Conservation (phyloP, 2,113 vertebrate species). For the Hiodon alosoides region DNA sequence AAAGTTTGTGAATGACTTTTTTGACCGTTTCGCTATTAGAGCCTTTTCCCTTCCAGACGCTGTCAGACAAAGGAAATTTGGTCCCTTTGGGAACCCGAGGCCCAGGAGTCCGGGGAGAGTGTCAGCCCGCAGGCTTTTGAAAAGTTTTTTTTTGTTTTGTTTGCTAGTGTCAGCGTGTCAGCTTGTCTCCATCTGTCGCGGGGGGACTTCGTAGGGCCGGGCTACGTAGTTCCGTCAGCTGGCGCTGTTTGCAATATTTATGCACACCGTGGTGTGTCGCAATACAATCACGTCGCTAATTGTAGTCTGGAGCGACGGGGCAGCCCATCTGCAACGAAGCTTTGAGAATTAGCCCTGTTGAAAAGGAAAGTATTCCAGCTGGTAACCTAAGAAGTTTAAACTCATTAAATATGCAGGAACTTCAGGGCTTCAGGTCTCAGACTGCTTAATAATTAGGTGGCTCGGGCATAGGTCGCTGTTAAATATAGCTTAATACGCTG, state of each 20-base stretch:
- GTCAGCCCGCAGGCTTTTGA: constrained; percentile 62
- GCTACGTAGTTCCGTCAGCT: constrained; percentile 68
- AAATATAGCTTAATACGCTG: too few relatives aligned
- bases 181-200: constrained; percentile 77
- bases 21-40: constrained; percentile 15
- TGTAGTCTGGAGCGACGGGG: constrained; percentile 77
- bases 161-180: constrained; percentile 37
- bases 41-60: constrained; percentile 44
- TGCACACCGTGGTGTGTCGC: constrained; percentile 71
- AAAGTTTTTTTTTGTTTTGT: constrained; percentile 47
- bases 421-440: constrained; percentile 35
- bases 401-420: constrained; percentile 75
- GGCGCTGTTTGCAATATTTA: constrained; percentile 87
- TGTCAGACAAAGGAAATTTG: constrained; percentile 60
- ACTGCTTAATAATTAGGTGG: background rate
- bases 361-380: constrained; percentile 70
- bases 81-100: constrained; percentile 47
- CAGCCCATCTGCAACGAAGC: constrained; percentile 80
- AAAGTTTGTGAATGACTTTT: background rate
- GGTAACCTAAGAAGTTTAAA: constrained; percentile 71
- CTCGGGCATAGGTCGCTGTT: too few relatives aligned
- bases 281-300: constrained; percentile 73
- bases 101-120: constrained; percentile 49
- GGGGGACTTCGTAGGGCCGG: constrained; percentile 63
- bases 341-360: constrained; percentile 59